Evolutionary conservation across 2,113 vertebrate species (phyloP), one percentile per base, ranked within the genome.

Genomic region (Ondatra zibethicus): DNA sequence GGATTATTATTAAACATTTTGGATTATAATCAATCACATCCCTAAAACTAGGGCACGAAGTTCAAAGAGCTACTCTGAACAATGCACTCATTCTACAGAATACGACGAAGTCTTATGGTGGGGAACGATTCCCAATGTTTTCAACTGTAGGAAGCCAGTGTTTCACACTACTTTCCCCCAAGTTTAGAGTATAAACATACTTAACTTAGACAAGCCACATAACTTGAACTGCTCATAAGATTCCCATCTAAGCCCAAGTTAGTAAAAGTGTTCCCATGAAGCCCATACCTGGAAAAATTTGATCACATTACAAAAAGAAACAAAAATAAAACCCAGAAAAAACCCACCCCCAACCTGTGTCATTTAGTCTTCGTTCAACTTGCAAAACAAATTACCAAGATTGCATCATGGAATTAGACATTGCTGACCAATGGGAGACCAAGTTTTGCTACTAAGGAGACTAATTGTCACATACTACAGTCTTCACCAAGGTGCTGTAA

Each of bases 101-200:
- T 77, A 96, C 98, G 98, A 97, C 98, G 97, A 94, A 78, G 90
- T 95, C 88, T 95, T 95, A 96, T n/a, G 78, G 89, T 33, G 95
- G 97, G 97, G 93, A 23, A 98, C 36, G 96, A 97, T 97, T 97
- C 97, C 98, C 97, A 98, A 66, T 93, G 65, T 95, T 96, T 92
- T 97, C 97, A 97, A 90, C 96, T 98, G 89, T 81, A 98, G 95
- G 97, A 98, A 96, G 97, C 80, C 94, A 98, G 96, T 68, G 17
- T 75, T 96, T 96, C 93, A 97, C 77, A 96, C 94, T 97, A 92
- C 78, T 91, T 96, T 97, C 95, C 97, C 97, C 98, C 96, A 96
- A 47, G 47, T 96, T 97, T 96, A 98, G 97, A 97, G 81, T 88
- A 96, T 72, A 97, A 97, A 47, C 88, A 73, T 96, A 96, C 97